Conservation (phyloP, 2,888 invertebrate species). For the Myopa tessellatipennis region DNA sequence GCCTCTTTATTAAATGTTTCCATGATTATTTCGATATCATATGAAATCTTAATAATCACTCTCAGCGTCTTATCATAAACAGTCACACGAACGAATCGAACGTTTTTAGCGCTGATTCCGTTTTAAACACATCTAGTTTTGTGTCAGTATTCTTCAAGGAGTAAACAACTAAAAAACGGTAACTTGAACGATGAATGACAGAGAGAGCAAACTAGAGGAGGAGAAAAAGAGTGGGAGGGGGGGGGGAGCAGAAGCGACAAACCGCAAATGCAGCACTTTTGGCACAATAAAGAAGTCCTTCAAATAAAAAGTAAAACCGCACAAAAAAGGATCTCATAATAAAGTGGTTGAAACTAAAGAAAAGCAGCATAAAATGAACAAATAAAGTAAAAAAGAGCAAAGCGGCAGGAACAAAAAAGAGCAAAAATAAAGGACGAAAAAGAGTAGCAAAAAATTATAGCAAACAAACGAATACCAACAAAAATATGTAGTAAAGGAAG, state of each 20-base stretch:
- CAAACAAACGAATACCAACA: background rate
- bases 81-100: too few species aligned
- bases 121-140: too few species aligned
- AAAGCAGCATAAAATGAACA: background rate
- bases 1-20: too few species aligned
- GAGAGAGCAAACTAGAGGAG: background rate
- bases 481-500: background rate
- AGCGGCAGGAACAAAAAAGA: background rate
- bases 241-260: constrained; percentile 7
- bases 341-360: background rate
- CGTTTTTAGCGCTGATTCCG: too few species aligned
- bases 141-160: too few species aligned
- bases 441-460: background rate
- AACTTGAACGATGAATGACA: too few species aligned
- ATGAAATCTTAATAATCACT: too few species aligned
- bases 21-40: too few species aligned
- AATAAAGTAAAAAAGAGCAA: background rate
- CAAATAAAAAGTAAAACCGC: background rate
- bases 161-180: too few species aligned
- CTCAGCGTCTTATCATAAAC: too few species aligned
- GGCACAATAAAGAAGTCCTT: constrained; percentile 1
- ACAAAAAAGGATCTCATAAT: too few species aligned
- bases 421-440: background rate
- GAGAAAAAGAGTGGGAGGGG: constrained; percentile 14
- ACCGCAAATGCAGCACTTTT: constrained; percentile 25